Conservation (phyloP, 2,888 invertebrate genomes). For the Melipona bicolor region DNA sequence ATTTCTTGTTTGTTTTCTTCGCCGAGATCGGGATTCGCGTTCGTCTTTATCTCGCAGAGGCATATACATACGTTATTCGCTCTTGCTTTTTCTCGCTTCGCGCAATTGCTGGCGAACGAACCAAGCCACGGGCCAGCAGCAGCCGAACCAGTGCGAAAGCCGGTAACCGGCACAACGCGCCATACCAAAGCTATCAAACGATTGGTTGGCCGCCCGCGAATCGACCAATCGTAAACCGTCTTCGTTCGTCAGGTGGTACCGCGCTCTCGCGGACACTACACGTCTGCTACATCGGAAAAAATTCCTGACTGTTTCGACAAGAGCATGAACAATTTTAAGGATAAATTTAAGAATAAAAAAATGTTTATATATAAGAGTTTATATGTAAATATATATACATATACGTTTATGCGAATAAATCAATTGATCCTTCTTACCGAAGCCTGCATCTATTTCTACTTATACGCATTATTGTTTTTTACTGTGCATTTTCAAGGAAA, state of each 20-base stretch:
- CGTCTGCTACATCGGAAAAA: slow-evolving; percentile 21
- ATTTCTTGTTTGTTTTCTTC: slow-evolving; percentile 4
- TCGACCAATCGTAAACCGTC: slow-evolving; percentile 46
- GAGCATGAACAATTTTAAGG: not conserved
- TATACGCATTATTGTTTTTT: not conserved
- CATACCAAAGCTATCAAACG: slow-evolving; percentile 20
- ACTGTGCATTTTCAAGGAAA: not conserved
- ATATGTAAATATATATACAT: too few species aligned
- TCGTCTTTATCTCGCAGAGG: slow-evolving; percentile 18
- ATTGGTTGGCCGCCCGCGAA: slow-evolving; percentile 35
- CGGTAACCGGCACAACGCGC: slow-evolving; percentile 56
- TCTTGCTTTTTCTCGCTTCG: slow-evolving; percentile 39
- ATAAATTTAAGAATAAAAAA: not conserved
- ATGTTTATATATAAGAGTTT: not conserved
- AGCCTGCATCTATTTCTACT: not conserved
- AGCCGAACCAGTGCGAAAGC: slow-evolving; percentile 40
- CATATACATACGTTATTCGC: not conserved
- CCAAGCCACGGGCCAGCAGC: slow-evolving; percentile 35
- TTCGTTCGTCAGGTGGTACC: slow-evolving; percentile 35
- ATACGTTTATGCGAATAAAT: not conserved
- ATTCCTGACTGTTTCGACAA: slow-evolving; percentile 6
- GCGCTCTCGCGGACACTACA: not conserved
- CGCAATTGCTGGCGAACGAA: slow-evolving; percentile 44
- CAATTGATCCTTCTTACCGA: not conserved
- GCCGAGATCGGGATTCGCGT: slow-evolving; percentile 35